phyloP scores from a whole-genome alignment of 2,113 vertebrate genomes.

The Microtus oregoni region DNA sequence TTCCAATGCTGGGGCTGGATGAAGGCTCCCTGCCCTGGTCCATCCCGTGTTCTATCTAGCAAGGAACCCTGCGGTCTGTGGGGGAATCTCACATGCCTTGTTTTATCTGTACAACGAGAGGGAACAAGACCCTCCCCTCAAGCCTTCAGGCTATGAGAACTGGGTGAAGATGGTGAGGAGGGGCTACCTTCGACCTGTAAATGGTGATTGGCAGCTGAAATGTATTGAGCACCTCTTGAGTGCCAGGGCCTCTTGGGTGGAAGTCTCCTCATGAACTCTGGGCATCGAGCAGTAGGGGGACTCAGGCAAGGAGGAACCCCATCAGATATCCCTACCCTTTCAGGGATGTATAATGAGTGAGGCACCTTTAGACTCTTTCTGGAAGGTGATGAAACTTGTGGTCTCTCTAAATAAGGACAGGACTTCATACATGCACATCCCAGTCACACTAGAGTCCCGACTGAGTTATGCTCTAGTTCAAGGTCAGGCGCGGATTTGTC shows the following conservation, averaged over 20 bases:
- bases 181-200: fast-evolving
- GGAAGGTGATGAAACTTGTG: background rate
- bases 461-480: background rate
- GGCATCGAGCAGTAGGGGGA: background rate
- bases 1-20: background rate
- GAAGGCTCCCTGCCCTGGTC: background rate
- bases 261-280: background rate
- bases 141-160: background rate
- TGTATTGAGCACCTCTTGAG: background rate
- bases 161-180: background rate
- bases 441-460: background rate
- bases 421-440: fast-evolving
- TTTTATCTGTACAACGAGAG: background rate
- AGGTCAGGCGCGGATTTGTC: background rate
- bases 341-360: too few species aligned
- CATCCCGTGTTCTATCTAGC: background rate
- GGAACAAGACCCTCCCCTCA: fast-evolving
- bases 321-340: too few species aligned
- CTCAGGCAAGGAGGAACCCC: too few species aligned
- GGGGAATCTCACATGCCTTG: background rate
- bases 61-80: background rate
- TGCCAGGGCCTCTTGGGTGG: background rate
- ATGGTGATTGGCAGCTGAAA: background rate
- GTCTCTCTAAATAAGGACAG: background rate
- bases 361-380: too few species aligned